A percentile compares a stretch with the other conserved stretches of the same genome.
Conservation (phyloP, 2,113 vertebrate genomes). For the Psophia crepitans region DNA sequence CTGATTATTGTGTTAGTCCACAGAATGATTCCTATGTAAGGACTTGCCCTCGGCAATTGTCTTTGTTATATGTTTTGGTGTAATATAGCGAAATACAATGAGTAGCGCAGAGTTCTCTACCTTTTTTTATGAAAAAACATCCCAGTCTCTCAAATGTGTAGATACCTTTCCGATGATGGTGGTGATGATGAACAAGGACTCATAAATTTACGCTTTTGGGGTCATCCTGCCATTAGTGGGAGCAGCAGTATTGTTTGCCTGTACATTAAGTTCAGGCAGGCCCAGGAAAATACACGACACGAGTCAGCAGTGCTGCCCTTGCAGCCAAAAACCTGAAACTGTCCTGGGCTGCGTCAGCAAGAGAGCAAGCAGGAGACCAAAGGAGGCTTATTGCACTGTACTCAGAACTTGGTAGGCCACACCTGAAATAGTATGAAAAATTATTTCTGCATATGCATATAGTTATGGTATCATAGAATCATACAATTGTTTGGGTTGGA, state of each 20-base stretch:
- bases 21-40: rapidly evolving
- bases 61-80: neutral
- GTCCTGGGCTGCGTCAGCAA: neutral
- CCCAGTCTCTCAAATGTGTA: neutral
- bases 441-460: neutral
- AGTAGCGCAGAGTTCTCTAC: neutral
- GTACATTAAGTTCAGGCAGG: neutral
- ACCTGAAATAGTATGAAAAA: neutral
- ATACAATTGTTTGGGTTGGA: too few species aligned
- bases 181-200: neutral
- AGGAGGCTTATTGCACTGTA: neutral
- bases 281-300: too few species aligned
- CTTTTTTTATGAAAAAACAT: neutral
- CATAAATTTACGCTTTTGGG: neutral
- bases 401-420: neutral
- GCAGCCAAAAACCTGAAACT: neutral
- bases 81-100: neutral
- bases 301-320: neutral
- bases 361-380: neutral
- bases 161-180: neutral
- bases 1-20: neutral
- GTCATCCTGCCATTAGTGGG: too few species aligned
- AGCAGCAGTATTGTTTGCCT: neutral
- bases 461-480: too few species aligned
- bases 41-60: neutral